Evolutionary conservation across 2,888 invertebrate species (phyloP), one percentile per base, ranked within the genome.

Genomic region (Thymelicus lineola): DNA sequence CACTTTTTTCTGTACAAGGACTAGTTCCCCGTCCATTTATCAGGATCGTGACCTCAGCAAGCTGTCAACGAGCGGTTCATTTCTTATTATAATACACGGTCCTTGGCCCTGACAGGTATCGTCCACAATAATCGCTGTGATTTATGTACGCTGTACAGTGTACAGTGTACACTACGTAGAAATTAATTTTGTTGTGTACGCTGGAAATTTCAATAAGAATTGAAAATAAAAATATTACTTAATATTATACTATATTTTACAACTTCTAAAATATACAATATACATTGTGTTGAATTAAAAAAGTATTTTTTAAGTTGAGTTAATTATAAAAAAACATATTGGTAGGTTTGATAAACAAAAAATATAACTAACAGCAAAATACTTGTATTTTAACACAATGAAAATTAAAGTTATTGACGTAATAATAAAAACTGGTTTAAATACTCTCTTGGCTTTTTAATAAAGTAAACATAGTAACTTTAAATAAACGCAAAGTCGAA

Each of bases 51-150:
- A 46, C 67, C 45, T 55, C 35, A 45, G 67, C 55, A 17, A 61
- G 61, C 60, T 61, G 60, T 61, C 67, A 46, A 38, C 20, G 55
- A 15, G 1, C 35, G n/a, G 65, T 55, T 55, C 55, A 67, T 67
- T 61, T 67, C 50, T 61, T 67, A 59, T 59, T 66, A 46, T 61
- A 55, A 67, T 42, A 55, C 50, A 42, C 66, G 42, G n/a, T 35
- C 4, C 36, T 53, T 53, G 60, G 36, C 50, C 36, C 50, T 15
- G 42, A n/a, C 60, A 67, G 66, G 38, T 38, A 65, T 6, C 57
- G 14, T 36, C 17, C 17, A n/a, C 15, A 46, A 17, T 15, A 58
- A 46, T 66, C 35, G 12, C 15, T 46, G 35, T n/a, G 14, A 58
- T 66, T 66, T 36, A 36, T 46, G 28, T 28, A 28, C 28, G 0